Evolutionary conservation across 2,797 vertebrate genomes (phyloP).

Genomic region (Anguilla obscura): DNA sequence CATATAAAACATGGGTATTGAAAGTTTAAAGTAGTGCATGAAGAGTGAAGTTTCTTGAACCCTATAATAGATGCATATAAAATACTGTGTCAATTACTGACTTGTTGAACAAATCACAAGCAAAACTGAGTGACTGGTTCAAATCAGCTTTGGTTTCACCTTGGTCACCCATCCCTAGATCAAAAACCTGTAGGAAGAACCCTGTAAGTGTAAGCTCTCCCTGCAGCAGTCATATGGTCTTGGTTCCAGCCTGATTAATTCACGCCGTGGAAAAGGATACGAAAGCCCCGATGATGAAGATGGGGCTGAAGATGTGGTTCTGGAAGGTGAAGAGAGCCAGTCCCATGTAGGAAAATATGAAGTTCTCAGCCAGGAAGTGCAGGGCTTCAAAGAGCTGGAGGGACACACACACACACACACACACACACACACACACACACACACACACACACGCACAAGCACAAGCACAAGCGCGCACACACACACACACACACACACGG

Average conservation of each 20-base stretch:
- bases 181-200: background rate
- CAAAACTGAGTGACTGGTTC: background rate
- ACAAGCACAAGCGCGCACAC: background rate
- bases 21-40: background rate
- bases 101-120: background rate
- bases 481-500: background rate
- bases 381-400: constrained; percentile 78
- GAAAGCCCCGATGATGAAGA: constrained; percentile 94
- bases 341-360: constrained; percentile 99
- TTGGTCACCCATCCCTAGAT: background rate
- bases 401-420: background rate
- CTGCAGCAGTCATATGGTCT: background rate
- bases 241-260: background rate
- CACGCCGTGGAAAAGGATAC: constrained; percentile 81
- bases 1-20: background rate
- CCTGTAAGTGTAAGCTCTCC: background rate
- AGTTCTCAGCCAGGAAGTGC: constrained; percentile 96
- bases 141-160: constrained; percentile 3
- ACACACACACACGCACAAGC: too few relatives aligned
- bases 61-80: background rate
- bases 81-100: background rate
- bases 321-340: constrained; percentile 97
- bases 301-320: constrained; percentile 93
- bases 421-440: background rate
- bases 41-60: background rate